Conservation (phyloP, 2,888 invertebrate genomes). For the Drosophila setosimentum region DNA sequence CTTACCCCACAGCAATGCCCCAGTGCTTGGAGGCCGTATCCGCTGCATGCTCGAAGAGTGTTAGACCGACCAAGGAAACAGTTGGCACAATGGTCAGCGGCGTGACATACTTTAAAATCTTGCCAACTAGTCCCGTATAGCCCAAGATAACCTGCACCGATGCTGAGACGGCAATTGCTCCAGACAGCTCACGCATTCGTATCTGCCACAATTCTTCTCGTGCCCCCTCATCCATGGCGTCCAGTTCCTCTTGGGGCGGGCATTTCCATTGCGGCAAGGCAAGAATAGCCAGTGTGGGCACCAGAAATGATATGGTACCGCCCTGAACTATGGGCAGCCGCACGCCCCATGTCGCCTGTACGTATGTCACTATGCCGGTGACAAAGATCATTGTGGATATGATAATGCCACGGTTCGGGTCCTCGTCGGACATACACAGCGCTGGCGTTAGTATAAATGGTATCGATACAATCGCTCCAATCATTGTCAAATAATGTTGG, state of each 20-base stretch:
- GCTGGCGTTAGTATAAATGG: constrained; percentile 93
- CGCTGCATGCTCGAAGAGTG: constrained; percentile 93
- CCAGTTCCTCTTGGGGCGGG: constrained; percentile 86
- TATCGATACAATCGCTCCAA: constrained; percentile 93
- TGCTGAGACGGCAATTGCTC: constrained; percentile 92
- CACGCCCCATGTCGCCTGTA: constrained; percentile 91
- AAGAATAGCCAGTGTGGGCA: constrained; percentile 91
- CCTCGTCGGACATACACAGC: constrained; percentile 91
- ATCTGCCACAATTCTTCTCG: constrained; percentile 89
- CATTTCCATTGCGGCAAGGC: constrained; percentile 90
- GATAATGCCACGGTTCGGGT: constrained; percentile 90
- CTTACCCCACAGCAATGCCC: constrained; percentile 92
- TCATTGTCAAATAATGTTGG: constrained; percentile 94
- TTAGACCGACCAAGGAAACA: constrained; percentile 92
- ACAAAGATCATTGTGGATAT: constrained; percentile 94
- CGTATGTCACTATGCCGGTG: constrained; percentile 91
- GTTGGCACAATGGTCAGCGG: constrained; percentile 94
- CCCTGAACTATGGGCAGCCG: constrained; percentile 91
- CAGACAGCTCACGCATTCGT: constrained; percentile 92
- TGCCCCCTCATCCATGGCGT: constrained; percentile 86
- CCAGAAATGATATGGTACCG: constrained; percentile 92
- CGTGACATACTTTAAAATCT: constrained; percentile 91
- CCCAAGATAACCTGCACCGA: constrained; percentile 91
- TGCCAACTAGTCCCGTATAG: constrained; percentile 90
- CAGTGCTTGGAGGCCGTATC: constrained; percentile 93